Percentiles rank a stretch among this genome's conserved stretches.
Evolutionary conservation across 2,888 invertebrate species (phyloP).

Genomic region (Hartigia nigra): DNA sequence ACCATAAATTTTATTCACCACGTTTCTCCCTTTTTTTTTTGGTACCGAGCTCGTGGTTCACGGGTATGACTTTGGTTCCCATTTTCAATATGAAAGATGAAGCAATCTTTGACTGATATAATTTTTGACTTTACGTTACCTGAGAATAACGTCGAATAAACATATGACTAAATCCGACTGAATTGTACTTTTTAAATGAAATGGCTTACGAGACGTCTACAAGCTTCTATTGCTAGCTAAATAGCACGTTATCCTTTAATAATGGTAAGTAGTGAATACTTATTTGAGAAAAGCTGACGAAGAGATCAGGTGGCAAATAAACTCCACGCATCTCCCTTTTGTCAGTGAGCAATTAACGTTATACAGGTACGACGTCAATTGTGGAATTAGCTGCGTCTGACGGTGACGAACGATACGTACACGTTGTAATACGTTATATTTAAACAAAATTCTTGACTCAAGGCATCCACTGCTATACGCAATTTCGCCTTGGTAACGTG

Average conservation of each 20-base stretch:
- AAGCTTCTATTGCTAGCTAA: neutral
- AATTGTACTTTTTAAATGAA: neutral
- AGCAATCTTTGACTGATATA: slow-evolving; percentile 1
- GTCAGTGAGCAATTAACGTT: neutral
- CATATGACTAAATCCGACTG: neutral
- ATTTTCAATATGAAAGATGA: neutral
- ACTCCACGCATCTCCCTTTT: neutral
- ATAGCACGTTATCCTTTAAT: neutral
- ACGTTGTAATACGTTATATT: neutral
- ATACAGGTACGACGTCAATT: neutral
- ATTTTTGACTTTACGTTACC: slow-evolving; percentile 7
- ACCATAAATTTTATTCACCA: neutral
- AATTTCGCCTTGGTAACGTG: neutral
- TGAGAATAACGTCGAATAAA: slow-evolving; percentile 3
- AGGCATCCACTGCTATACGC: neutral
- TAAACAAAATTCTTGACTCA: neutral
- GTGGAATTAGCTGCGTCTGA: neutral
- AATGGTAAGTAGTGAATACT: neutral
- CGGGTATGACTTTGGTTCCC: neutral
- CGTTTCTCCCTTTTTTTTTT: neutral
- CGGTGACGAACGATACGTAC: neutral
- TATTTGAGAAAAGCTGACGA: neutral
- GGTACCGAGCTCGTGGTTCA: neutral
- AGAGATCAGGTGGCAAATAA: neutral
- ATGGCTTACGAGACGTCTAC: neutral